Conservation (phyloP, 2,797 vertebrate species). For the Octomys mimax region DNA sequence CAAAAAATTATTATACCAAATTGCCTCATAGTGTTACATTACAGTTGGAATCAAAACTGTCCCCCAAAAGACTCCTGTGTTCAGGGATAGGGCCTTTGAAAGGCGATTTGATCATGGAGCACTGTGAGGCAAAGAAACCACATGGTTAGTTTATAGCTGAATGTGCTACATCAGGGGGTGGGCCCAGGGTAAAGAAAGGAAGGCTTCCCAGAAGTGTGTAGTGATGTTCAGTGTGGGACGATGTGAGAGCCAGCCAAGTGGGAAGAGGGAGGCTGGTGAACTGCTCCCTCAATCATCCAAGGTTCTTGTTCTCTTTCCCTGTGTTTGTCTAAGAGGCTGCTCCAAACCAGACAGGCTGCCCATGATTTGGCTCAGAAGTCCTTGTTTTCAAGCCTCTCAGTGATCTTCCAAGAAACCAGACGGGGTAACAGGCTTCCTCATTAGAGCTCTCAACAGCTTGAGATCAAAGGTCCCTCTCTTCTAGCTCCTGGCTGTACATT, state of each 20-base stretch:
- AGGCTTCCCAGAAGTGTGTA: not conserved
- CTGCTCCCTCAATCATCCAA: not conserved
- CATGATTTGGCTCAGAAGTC: slow-evolving; percentile 61
- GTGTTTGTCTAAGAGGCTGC: slow-evolving; percentile 13
- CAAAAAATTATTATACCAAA: not conserved
- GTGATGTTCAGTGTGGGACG: not conserved
- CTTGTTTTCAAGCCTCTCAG: slow-evolving; percentile 50
- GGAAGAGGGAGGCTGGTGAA: not conserved
- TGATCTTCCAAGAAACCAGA: slow-evolving; percentile 61
- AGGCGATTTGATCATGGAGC: not conserved
- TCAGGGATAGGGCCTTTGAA: not conserved
- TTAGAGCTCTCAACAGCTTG: slow-evolving; percentile 9
- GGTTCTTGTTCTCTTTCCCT: not conserved
- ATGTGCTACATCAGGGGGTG: too few species aligned
- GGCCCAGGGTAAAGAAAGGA: not conserved
- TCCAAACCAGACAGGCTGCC: slow-evolving; percentile 49
- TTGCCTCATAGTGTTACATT: not conserved
- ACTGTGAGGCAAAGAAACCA: not conserved
- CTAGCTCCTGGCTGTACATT: slow-evolving; percentile 32
- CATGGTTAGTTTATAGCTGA: not conserved
- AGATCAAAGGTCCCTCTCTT: slow-evolving; percentile 65
- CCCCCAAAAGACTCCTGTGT: not conserved
- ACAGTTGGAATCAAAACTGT: not conserved
- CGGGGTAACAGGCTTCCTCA: slow-evolving; percentile 7
- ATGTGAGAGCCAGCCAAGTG: not conserved